These are phyloP conservation scores for Cottoperca gobio DNA, from an alignment of 2,797 vertebrate species.

Conservation along the genomic window DNA sequence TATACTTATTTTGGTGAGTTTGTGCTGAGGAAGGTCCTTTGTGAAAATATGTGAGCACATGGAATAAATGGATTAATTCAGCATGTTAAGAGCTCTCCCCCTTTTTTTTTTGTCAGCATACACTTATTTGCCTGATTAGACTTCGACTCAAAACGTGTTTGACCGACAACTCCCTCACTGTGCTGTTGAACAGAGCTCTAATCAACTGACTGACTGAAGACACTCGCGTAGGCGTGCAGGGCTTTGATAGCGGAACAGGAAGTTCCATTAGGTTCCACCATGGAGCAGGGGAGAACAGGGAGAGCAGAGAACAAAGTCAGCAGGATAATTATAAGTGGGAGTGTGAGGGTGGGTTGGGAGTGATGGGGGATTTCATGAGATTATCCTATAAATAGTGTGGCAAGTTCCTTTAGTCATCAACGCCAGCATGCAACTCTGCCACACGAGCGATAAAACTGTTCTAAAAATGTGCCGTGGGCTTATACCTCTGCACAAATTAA, in stretches of 20 bases:
- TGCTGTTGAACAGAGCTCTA: neutral
- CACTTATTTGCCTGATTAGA: neutral
- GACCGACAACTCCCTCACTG: neutral
- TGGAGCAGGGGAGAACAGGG: constrained; percentile 22
- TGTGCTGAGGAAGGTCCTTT: no score
- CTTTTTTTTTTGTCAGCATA: no score
- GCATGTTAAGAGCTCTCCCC: no score
- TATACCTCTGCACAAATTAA: constrained; percentile 55
- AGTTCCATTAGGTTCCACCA: constrained; percentile 34
- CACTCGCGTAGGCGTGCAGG: neutral
- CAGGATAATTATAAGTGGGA: constrained; percentile 49
- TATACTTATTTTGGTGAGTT: no score
- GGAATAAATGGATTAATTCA: no score
- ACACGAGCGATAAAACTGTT: constrained; percentile 38
- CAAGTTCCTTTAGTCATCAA: constrained; percentile 56
- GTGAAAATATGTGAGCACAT: no score
- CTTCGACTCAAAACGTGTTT: neutral
- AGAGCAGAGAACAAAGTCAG: constrained; percentile 56
- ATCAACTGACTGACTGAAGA: constrained; percentile 20
- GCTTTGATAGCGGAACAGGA: constrained; percentile 60
- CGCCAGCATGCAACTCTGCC: constrained; percentile 27
- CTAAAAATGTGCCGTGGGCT: constrained; percentile 36
- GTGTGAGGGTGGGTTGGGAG: constrained; percentile 17
- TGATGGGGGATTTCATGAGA: constrained; percentile 48
- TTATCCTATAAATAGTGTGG: constrained; percentile 58